These are phyloP conservation scores for Thumatha senex DNA, from an alignment of 2,888 invertebrate species.

Conservation along the genomic window DNA sequence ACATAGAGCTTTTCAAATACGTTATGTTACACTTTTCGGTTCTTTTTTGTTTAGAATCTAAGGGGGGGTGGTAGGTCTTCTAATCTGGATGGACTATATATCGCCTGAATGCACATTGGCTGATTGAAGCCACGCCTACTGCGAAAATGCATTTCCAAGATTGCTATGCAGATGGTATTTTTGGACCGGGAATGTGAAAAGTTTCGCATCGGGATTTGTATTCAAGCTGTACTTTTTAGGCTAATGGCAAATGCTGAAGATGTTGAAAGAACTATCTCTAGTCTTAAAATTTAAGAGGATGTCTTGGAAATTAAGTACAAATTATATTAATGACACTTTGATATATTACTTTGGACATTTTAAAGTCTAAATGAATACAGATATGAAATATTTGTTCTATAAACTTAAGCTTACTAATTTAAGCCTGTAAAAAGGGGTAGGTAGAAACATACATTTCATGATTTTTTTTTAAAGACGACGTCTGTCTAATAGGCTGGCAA, in stretches of 20 bases:
- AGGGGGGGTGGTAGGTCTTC: slow-evolving; percentile 48
- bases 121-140: slow-evolving; percentile 77
- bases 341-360: no score
- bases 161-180: slow-evolving; percentile 76
- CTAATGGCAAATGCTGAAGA: slow-evolving; percentile 20
- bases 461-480: no score
- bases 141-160: slow-evolving; percentile 81
- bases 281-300: background rate
- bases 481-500: no score
- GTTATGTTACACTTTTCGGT: slow-evolving; percentile 43
- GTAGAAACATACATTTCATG: no score
- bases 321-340: no score
- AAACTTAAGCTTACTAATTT: no score
- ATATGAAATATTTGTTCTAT: no score
- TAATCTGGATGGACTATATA: slow-evolving; percentile 69
- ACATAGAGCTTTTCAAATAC: slow-evolving; percentile 59
- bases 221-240: slow-evolving; percentile 30
- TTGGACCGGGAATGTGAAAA: slow-evolving; percentile 57
- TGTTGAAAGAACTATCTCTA: background rate
- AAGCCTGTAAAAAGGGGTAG: no score
- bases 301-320: no score
- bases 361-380: no score
- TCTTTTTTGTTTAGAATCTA: slow-evolving; percentile 39
- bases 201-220: slow-evolving; percentile 53
- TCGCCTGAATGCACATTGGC: slow-evolving; percentile 83